A percentile compares a stretch with the other conserved stretches of the same genome.
These are phyloP conservation scores for Aphis gossypii DNA, from an alignment of 1,140 invertebrate genomes.

Conservation along the genomic window DNA sequence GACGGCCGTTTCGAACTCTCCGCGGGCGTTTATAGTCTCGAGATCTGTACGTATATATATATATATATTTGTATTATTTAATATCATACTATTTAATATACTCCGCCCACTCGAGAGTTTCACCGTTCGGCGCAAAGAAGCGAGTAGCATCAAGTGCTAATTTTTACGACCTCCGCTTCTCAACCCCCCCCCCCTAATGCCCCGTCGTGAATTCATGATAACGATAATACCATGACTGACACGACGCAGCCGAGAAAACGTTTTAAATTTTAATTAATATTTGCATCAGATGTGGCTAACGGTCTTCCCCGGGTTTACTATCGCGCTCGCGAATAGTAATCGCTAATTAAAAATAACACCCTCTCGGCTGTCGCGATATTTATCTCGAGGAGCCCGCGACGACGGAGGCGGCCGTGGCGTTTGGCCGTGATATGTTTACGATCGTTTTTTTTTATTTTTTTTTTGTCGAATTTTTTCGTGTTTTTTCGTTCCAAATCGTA, in stretches of 20 bases:
- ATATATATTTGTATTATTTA: background rate
- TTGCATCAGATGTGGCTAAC: slow-evolving; percentile 56
- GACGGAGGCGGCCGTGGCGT: background rate
- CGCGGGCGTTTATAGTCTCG: background rate
- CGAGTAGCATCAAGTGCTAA: slow-evolving; percentile 11
- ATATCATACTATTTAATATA: background rate
- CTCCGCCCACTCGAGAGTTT: background rate
- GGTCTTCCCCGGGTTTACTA: background rate
- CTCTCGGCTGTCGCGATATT: background rate
- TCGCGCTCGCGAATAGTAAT: slow-evolving; percentile 35
- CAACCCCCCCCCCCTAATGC: background rate
- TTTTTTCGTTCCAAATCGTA: background rate
- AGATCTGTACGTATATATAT: background rate
- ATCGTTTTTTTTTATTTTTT: slow-evolving; percentile 34
- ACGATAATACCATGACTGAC: slow-evolving; percentile 35
- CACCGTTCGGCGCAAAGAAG: background rate
- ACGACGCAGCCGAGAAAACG: slow-evolving; percentile 32
- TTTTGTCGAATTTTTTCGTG: background rate
- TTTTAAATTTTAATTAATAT: slow-evolving; percentile 56
- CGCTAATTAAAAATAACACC: slow-evolving; percentile 51
- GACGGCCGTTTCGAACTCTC: background rate
- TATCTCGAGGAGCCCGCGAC: background rate
- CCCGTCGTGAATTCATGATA: background rate
- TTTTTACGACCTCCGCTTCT: slow-evolving; percentile 35
- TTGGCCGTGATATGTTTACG: slow-evolving; percentile 55